Evolutionary conservation across 2,888 invertebrate species (phyloP).

Genomic region (Trichogramma dendrolimi): DNA sequence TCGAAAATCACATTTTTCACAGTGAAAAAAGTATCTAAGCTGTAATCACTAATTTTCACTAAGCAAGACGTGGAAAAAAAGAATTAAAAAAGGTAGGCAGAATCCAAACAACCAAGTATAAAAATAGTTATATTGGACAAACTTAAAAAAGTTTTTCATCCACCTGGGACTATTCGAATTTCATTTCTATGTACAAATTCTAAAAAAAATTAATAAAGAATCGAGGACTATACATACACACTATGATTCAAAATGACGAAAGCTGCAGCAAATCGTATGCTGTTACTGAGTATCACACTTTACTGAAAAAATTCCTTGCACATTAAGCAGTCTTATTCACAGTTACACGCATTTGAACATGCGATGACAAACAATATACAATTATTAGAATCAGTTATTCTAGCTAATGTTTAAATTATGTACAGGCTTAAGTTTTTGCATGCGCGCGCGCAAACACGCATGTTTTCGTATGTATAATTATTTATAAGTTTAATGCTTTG

Average conservation of each 20-base stretch:
- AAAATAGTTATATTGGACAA: neutral
- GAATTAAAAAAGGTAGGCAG: neutral
- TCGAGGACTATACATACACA: neutral
- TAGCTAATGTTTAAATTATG: conserved; percentile 29
- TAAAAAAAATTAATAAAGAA: neutral
- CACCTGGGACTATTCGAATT: neutral
- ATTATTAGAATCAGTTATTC: conserved; percentile 40
- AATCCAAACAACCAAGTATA: neutral
- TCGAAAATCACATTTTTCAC: conserved; percentile 1
- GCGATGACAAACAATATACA: conserved; percentile 46
- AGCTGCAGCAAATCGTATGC: conserved; percentile 10
- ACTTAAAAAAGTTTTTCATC: conserved; percentile 3
- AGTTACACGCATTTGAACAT: conserved; percentile 47
- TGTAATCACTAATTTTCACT: neutral
- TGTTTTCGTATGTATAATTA: conserved; percentile 12
- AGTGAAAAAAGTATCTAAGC: neutral
- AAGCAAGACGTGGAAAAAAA: neutral
- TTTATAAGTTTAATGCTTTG: conserved; percentile 14
- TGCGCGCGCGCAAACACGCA: neutral
- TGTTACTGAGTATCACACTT: neutral
- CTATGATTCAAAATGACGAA: conserved; percentile 18
- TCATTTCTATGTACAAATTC: neutral
- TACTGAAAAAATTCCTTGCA: neutral
- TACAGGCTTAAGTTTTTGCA: conserved; percentile 15
- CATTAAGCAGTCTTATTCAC: conserved; percentile 48